Conservation (phyloP, 2,113 vertebrate genomes). For the Cyrtonyx montezumae region DNA sequence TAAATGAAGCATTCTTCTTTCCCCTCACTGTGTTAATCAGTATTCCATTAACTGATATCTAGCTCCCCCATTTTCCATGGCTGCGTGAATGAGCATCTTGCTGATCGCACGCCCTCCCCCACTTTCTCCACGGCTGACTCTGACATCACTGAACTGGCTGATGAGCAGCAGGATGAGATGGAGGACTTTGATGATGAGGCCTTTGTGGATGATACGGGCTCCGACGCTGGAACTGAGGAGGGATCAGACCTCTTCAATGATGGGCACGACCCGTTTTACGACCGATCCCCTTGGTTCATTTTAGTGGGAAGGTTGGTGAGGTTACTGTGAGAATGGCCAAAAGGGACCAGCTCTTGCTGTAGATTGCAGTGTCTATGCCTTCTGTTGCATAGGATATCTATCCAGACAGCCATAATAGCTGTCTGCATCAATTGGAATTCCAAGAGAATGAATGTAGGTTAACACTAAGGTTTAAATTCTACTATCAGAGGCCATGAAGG, state of each 20-base stretch:
- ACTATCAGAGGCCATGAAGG: neutral
- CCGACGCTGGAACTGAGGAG: slow-evolving; percentile 97
- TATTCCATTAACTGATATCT: slow-evolving; percentile 75
- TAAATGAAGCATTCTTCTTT: slow-evolving; percentile 66
- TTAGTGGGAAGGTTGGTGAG: slow-evolving; percentile 99
- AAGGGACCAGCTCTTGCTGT: slow-evolving; percentile 83
- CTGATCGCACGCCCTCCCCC: slow-evolving; percentile 98
- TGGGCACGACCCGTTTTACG: slow-evolving; percentile 99
- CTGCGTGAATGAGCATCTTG: slow-evolving; percentile 97
- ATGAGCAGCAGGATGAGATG: slow-evolving; percentile 98
- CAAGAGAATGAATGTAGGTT: neutral
- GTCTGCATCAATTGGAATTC: neutral
- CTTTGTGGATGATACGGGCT: slow-evolving; percentile 97
- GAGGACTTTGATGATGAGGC: slow-evolving; percentile 97
- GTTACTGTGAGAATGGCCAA: slow-evolving; percentile 73
- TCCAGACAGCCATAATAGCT: neutral
- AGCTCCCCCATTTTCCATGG: slow-evolving; percentile 99
- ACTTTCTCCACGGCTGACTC: slow-evolving; percentile 99
- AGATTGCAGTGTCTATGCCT: slow-evolving; percentile 47
- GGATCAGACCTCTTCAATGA: slow-evolving; percentile 98
- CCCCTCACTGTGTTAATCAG: slow-evolving; percentile 69
- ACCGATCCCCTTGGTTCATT: slow-evolving; percentile 99
- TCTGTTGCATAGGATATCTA: neutral
- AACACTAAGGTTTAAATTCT: neutral
- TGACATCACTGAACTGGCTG: slow-evolving; percentile 97